Base-by-base conservation (phyloP, 1,140 invertebrate species). In the Bombus sibiricus region DNA sequence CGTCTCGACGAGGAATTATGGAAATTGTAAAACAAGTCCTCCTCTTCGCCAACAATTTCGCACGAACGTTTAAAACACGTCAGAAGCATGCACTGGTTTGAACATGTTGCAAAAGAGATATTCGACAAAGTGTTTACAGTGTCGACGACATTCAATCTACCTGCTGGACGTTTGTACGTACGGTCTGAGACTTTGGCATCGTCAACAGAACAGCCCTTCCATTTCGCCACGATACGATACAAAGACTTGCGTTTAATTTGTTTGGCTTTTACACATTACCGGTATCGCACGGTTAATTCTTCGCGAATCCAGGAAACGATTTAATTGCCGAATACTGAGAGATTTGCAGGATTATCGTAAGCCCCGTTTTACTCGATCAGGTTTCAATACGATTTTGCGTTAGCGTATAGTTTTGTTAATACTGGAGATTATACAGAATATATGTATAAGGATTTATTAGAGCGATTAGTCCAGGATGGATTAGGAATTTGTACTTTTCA, bases 371-470 rank as follows among this genome's bases (percentile, higher is more conserved):
- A 22, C 34, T 77, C 37, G 57, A 57, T 37, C 53, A 6, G 8
- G 22, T 62, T 32, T 22, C 15, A 37, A 59, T 41, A 12, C 12
- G 37, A 62, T 64, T 62, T 64, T 39, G 6, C 9, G 34, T 22
- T n/a, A n/a, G n/a, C 28, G n/a, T 64, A 77, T 62, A 18, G 37
- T 41, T 64, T 64, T 12, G 57, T 28, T 78, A 64, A 78, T 78
- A 13, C 53, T 8, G 5, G 8, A 18, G n/a, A 78, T 78, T 78
- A 41, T 41, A 5, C 10, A 13, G 5, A 39, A 22, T 62, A 62
- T 62, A 59, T 32, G 47, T 25, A 28, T 2, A 15, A 25, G 28
- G 37, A 39, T 59, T 76, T 76, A 57, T 3, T 37, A 8, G 47
- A 37, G 37, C 13, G 53, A 12, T 76, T 37, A 13, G 37, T n/a